phyloP scores from a whole-genome alignment of 2,888 invertebrate species.

The Fabriciana adippe region DNA sequence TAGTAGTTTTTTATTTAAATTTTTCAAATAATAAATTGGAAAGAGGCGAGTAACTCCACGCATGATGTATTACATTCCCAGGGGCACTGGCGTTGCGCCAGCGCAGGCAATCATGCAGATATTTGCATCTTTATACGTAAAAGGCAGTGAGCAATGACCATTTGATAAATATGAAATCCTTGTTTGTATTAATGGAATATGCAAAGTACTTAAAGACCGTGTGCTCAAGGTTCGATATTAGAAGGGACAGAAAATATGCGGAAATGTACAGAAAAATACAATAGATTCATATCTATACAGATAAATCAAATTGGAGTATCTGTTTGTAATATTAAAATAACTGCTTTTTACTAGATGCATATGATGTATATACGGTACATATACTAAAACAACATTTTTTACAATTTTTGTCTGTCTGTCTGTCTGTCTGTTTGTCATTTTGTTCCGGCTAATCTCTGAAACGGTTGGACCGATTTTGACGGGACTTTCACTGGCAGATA shows the following conservation, averaged over 20 bases:
- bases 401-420: too few relatives aligned
- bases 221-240: not conserved
- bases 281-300: not conserved
- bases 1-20: too few relatives aligned
- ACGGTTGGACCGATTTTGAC: too few relatives aligned
- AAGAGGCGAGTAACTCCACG: slow-evolving; percentile 7
- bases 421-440: too few relatives aligned
- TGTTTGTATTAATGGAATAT: not conserved
- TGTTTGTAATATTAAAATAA: too few relatives aligned
- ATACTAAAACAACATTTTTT: too few relatives aligned
- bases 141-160: slow-evolving; percentile 9
- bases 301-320: too few relatives aligned
- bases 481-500: too few relatives aligned
- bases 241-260: not conserved
- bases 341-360: too few relatives aligned
- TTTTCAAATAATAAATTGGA: slow-evolving; percentile 1
- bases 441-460: too few relatives aligned
- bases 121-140: slow-evolving; percentile 16
- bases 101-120: slow-evolving; percentile 15
- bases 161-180: slow-evolving; percentile 2
- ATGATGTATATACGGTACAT: too few relatives aligned
- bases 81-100: slow-evolving; percentile 28
- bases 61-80: slow-evolving; percentile 26
- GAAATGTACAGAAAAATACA: not conserved
- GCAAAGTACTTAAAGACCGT: not conserved